Evolutionary conservation across 2,113 vertebrate genomes (phyloP), one percentile per base, ranked within the genome.

Genomic region (Gavia stellata): DNA sequence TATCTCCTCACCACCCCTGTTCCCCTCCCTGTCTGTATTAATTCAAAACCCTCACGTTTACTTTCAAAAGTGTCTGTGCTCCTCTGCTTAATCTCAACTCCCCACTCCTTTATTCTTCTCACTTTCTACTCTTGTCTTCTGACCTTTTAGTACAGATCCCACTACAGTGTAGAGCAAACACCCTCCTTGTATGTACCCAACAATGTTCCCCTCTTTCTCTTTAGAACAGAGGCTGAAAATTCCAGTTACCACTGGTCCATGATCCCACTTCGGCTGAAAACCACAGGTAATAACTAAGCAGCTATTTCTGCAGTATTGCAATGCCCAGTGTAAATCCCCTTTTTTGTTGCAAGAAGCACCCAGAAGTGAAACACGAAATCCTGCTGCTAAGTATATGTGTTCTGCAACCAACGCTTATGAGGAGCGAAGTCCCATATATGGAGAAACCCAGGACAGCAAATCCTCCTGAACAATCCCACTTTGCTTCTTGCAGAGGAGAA

Each of bases 51-150:
- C 34, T 72, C 33, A 34, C 23, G 31, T 87, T 94, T 93, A 75
- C 18, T 85, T 92, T 88, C 63, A 88, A 55, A 97, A 79, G 80
- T 52, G 12, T 83, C 85, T 96, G 74, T 81, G 59, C 84, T 89
- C 79, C 92, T 95, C 94, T 95, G 85, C 79, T 95, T 70, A 89
- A 95, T 95, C 89, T 83, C 88, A 90, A 29, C 72, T 92, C 61
- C 71, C 59, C 88, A 45, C 61, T 67, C 59, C 59, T 95, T 96
- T 96, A 78, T 95, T 95, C 85, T 94, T 88, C 61, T 90, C 74
- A 72, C 93, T 63, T 93, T 70, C 84, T 62, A 2, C 91, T 90
- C 58, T 42, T 92, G 8, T 56, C 88, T 92, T 52, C 88, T 75
- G 81, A 92, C 47, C 42, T 95, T 92, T 87, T 87, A 50, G 89